Evolutionary conservation across 2,797 vertebrate species (phyloP), one percentile per base, ranked within the genome.

Genomic region (Vipera ursinii): DNA sequence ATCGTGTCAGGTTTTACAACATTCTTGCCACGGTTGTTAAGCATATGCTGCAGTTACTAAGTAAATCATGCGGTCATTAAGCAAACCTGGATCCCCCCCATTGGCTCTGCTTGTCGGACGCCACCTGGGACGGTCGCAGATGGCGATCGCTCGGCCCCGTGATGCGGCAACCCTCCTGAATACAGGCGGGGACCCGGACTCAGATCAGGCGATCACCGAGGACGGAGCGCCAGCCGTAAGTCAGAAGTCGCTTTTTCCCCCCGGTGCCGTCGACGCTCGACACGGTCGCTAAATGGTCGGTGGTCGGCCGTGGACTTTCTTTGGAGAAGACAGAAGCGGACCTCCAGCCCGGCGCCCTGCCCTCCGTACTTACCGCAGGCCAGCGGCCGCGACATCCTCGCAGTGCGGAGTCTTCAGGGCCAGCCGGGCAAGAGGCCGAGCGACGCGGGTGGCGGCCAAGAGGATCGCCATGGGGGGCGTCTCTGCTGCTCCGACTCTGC

Each of bases 361-460:
- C 3, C n/a, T 26, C n/a, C 0, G 61, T 87, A 89, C 97, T 96
- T 95, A 98, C 97, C 96, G 96, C n/a, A 91, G 78, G 87, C 92
- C 88, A 48, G 91, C 94, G n/a, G 94, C 89, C 56, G 93, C 90
- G 48, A 92, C 73, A 2, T 95, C 89, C 92, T 65, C 96, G 95
- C 96, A 78, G 88, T 93, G 95, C 14, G 95, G 90, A 26, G 93
- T 56, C 94, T 93, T 98, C 63, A 95, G 65, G 3, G 95, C 93
- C 61, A 97, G 93, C 57, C 13, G 96, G 38, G 95, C 95, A 55
- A 97, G 94, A 61, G 96, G 95, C 86, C 96, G 96, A 93, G 95
- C 96, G 65, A 98, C 86, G 88, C 95, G 95, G n/a, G 96, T 93
- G 1, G 97, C 94, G 0, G 97, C 94, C 94, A 97, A 93, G 97